Base-by-base conservation (phyloP, 2,888 invertebrate species). In the Steinernema scapterisci region DNA sequence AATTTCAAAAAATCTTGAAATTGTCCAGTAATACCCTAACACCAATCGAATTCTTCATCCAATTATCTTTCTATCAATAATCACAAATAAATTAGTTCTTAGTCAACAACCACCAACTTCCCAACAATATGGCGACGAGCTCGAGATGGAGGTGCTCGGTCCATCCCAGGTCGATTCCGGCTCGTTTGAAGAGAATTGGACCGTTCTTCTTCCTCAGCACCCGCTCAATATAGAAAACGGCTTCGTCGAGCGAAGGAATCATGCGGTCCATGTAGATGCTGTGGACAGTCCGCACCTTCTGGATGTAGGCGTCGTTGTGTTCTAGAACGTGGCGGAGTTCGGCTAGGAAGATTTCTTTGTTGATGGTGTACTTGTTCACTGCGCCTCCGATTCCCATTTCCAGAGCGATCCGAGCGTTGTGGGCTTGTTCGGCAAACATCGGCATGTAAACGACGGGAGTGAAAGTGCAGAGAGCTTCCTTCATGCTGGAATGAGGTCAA, bases 391-490 rank as follows among this genome's bases (percentile, higher is more conserved):
- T 74, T 54, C 74, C 74, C 70, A 74, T 70, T 25, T 56, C 48
- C 45, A 74, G 70, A 16, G 74, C 54, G n/a, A 56, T 72, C 21
- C 71, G 45, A 1, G 48, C 74, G 38, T 70, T 71, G 38, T 51
- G 43, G 38, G 70, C 78, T 38, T 77, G 77, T 51, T 77, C 77
- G n/a, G 77, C 77, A 19, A 77, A 70, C 6, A 77, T 25, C 9
- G 77, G 77, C 31, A 77, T 43, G 48, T 70, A 78, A 11, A 73
- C 43, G 19, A 77, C 48, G 0, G 77, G 77, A 1, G 77, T 78
- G 25, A 44, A 51, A 7, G 75, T 27, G 70, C 77, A 77, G 27
- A 77, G 51, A 11, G 77, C 77, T 70, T 77, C 77, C 27, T 77
- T 77, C 46, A 77, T 54, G 46, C 73, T 73, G 31, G 48, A 73